These are phyloP conservation scores for Aplysina aerophoba DNA, from an alignment of 37 sponge, comb jelly and placozoan species.

Conservation along the genomic window DNA sequence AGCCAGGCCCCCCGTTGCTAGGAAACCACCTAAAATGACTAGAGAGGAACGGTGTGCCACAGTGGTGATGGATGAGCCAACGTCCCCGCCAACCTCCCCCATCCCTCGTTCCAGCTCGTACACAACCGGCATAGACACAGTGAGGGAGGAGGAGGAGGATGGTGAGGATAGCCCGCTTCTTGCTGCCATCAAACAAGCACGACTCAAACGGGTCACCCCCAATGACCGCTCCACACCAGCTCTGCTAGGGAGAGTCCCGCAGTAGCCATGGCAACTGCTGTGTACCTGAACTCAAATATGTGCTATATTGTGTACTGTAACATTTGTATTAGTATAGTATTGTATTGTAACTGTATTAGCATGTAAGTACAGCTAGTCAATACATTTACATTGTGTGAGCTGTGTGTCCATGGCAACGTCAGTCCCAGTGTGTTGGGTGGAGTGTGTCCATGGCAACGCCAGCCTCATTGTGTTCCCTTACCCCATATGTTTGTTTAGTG, in stretches of 20 bases:
- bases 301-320: too few relatives aligned
- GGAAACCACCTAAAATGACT: constrained; percentile 9
- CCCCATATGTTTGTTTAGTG: too few relatives aligned
- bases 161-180: neutral
- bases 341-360: too few relatives aligned
- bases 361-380: too few relatives aligned
- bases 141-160: constrained; percentile 15
- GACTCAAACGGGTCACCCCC: neutral
- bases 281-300: too few relatives aligned
- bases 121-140: neutral
- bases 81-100: neutral
- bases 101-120: constrained; percentile 19
- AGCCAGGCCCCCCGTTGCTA: neutral
- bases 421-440: too few relatives aligned
- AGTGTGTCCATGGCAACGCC: too few relatives aligned
- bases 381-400: too few relatives aligned
- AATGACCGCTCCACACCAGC: constrained; percentile 16
- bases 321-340: too few relatives aligned
- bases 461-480: too few relatives aligned
- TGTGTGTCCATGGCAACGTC: too few relatives aligned
- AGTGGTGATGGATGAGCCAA: neutral
- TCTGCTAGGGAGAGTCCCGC: neutral
- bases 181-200: constrained; percentile 2
- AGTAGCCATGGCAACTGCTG: neutral
- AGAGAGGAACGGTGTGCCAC: neutral